A percentile compares a stretch with the other conserved stretches of the same genome.
These are phyloP conservation scores for Megalops cyprinoides DNA, from an alignment of 2,797 vertebrate species.

Conservation along the genomic window DNA sequence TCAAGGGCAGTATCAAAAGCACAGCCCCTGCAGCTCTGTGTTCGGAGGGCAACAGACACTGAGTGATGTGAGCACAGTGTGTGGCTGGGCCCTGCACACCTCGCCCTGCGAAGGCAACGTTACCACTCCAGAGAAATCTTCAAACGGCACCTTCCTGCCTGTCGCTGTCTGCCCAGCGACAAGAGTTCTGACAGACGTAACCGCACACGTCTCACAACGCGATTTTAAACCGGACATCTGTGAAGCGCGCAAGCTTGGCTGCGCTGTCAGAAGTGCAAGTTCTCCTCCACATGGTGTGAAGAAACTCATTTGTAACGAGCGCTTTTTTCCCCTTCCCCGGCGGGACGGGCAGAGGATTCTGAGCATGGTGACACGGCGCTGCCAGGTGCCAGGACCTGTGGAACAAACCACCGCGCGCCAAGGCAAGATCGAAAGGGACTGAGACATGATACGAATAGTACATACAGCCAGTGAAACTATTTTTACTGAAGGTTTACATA, in stretches of 20 bases:
- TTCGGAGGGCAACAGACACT: background rate
- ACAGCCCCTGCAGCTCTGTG: slow-evolving; percentile 9
- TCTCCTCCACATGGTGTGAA: slow-evolving; percentile 9
- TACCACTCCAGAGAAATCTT: slow-evolving; percentile 18
- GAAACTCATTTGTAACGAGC: background rate
- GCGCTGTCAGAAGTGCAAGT: background rate
- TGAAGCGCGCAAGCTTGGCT: background rate
- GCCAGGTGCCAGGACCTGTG: background rate
- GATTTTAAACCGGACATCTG: slow-evolving; percentile 3
- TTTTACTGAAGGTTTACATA: slow-evolving; percentile 25
- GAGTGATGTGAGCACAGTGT: background rate
- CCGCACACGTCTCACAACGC: background rate
- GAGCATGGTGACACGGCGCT: background rate
- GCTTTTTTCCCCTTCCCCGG: background rate
- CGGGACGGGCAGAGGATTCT: background rate
- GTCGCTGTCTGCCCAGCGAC: background rate
- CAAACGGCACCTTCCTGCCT: background rate
- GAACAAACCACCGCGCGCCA: slow-evolving; percentile 4
- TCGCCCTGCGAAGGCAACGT: slow-evolving; percentile 28
- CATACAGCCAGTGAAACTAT: no score
- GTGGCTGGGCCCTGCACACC: slow-evolving; percentile 18
- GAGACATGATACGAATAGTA: no score
- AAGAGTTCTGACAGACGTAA: background rate
- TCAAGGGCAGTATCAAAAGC: slow-evolving; percentile 13
- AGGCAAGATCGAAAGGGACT: no score